A percentile compares a stretch with the other conserved stretches of the same genome.
Conservation (phyloP, 1,140 invertebrate species). For the Pectinophora gossypiella region DNA sequence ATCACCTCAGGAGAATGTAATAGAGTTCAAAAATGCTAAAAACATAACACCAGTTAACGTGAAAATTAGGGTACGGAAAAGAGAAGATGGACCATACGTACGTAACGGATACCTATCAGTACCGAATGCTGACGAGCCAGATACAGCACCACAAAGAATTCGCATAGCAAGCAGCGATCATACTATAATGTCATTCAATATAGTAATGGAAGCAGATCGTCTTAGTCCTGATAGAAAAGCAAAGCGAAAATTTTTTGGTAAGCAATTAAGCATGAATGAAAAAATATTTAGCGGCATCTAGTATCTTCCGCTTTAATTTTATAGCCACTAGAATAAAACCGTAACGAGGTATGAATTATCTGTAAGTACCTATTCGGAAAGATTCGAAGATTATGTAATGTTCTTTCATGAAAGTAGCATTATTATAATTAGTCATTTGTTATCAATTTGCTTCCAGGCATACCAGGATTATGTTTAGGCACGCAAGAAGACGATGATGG, state of each 20-base stretch:
- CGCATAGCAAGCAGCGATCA: slow-evolving; percentile 48
- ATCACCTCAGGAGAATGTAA: slow-evolving; percentile 24
- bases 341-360: too few species aligned
- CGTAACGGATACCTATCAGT: slow-evolving; percentile 28
- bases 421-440: too few species aligned
- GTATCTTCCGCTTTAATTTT: too few species aligned
- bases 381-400: too few species aligned
- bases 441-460: neutral
- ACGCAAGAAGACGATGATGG: neutral
- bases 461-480: neutral
- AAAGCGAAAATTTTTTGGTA: slow-evolving; percentile 41
- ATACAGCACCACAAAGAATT: slow-evolving; percentile 27
- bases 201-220: slow-evolving; percentile 38
- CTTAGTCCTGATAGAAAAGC: too few species aligned
- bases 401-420: too few species aligned
- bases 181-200: slow-evolving; percentile 56
- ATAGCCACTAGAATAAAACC: too few species aligned
- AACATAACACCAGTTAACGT: slow-evolving; percentile 40
- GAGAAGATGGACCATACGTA: slow-evolving; percentile 18
- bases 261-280: too few species aligned
- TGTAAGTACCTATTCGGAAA: too few species aligned
- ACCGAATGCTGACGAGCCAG: slow-evolving; percentile 22
- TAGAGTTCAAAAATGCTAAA: slow-evolving; percentile 10
- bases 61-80: slow-evolving; percentile 51
- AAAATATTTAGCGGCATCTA: too few species aligned